phyloP scores from a whole-genome alignment of 2,888 invertebrate species.

The Taphrorychus bicolor region DNA sequence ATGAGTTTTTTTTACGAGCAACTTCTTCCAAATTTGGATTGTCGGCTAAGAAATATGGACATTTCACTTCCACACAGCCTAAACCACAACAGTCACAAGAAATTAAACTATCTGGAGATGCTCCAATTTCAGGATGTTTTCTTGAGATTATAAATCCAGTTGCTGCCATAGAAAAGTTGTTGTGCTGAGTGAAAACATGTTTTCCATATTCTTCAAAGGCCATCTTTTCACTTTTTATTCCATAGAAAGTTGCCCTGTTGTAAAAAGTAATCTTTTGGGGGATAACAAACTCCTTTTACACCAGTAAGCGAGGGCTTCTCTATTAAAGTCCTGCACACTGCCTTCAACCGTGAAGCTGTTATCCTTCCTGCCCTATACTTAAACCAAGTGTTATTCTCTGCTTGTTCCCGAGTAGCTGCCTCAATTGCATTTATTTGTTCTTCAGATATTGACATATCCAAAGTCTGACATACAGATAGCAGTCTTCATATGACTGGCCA shows the following conservation, averaged over 20 bases:
- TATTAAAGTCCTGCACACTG: not conserved
- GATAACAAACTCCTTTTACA: slow-evolving; percentile 8
- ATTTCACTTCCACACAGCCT: too few relatives aligned
- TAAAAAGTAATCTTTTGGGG: slow-evolving; percentile 7
- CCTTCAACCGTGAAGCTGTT: not conserved
- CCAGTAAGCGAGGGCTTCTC: not conserved
- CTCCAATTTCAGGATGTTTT: not conserved
- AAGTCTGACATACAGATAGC: too few relatives aligned
- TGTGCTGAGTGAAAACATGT: not conserved
- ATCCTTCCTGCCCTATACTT: slow-evolving; percentile 7
- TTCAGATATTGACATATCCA: too few relatives aligned
- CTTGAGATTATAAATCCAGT: not conserved
- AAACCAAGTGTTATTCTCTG: slow-evolving; percentile 9
- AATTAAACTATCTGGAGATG: not conserved
- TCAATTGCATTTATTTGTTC: not conserved
- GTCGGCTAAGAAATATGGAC: not conserved
- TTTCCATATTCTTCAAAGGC: not conserved
- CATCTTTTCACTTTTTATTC: not conserved
- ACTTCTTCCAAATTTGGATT: not conserved
- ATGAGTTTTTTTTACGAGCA: not conserved
- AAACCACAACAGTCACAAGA: not conserved
- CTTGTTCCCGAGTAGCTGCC: not conserved
- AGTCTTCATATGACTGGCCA: too few relatives aligned
- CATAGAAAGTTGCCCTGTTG: not conserved
- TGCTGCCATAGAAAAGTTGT: not conserved